Conservation (phyloP, 2,888 invertebrate genomes). For the Synanthedon andrenaeformis region DNA sequence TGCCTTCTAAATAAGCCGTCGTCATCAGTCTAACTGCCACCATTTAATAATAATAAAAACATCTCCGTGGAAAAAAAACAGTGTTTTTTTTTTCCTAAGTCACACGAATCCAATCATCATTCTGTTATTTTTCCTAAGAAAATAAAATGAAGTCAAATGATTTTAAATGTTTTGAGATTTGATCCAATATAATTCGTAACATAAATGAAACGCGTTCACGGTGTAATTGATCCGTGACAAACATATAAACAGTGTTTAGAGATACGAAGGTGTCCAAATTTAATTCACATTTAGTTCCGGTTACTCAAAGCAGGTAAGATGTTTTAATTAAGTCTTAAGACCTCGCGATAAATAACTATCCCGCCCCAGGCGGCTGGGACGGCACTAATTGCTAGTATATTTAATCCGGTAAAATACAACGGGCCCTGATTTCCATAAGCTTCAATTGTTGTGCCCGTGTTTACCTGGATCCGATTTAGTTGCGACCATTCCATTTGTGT, state of each 20-base stretch:
- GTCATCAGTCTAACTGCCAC: too few species aligned
- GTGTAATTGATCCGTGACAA: not conserved
- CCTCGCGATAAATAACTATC: conserved; percentile 63
- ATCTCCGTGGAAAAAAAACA: too few species aligned
- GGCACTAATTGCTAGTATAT: conserved; percentile 67
- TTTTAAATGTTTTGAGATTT: too few species aligned
- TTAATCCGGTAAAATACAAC: conserved; percentile 66
- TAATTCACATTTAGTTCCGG: conserved; percentile 30
- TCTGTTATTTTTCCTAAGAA: too few species aligned
- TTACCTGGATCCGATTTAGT: conserved; percentile 54
- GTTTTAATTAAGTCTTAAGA: conserved; percentile 67
- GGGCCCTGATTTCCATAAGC: conserved; percentile 66
- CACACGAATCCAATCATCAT: too few species aligned
- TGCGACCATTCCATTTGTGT: conserved; percentile 51
- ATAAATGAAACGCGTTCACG: not conserved
- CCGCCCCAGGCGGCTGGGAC: conserved; percentile 34
- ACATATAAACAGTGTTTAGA: not conserved
- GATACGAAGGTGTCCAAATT: conserved; percentile 37
- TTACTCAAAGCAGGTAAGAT: conserved; percentile 62
- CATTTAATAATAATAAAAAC: too few species aligned
- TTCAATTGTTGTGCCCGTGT: conserved; percentile 58
- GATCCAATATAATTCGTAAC: too few species aligned
- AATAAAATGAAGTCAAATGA: too few species aligned
- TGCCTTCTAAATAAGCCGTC: too few species aligned
- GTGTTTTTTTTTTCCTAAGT: too few species aligned